These are phyloP conservation scores for Megaceryle alcyon DNA, from an alignment of 2,797 vertebrate genomes.

Conservation along the genomic window DNA sequence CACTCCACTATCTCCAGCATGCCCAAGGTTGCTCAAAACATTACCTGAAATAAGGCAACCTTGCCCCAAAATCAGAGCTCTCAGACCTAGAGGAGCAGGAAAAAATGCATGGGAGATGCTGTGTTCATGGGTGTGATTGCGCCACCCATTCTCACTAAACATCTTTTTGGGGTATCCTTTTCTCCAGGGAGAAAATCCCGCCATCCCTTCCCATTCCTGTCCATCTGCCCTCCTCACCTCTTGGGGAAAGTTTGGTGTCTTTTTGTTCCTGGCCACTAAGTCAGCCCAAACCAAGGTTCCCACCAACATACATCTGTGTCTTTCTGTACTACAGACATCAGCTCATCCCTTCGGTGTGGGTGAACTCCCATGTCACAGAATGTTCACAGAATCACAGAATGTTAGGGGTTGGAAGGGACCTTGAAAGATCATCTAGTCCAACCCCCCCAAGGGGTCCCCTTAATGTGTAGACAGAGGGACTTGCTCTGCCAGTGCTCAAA, in stretches of 20 bases:
- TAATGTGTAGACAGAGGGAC: background rate
- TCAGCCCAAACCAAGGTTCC: background rate
- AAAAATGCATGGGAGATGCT: background rate
- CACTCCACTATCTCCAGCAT: background rate
- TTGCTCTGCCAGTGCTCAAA: background rate
- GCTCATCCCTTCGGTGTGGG: accelerated
- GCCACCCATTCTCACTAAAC: accelerated
- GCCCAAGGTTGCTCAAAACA: background rate
- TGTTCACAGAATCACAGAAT: too few species aligned
- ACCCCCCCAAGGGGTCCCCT: too few species aligned
- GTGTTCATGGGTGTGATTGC: accelerated
- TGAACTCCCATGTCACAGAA: background rate
- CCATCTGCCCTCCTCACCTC: background rate
- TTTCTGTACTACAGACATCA: background rate
- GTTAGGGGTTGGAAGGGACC: too few species aligned
- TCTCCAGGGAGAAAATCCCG: background rate
- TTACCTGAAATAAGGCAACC: background rate
- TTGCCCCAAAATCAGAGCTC: background rate
- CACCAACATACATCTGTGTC: background rate
- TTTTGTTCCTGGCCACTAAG: background rate
- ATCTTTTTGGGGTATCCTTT: background rate
- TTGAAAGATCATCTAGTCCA: too few species aligned
- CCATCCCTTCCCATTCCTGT: background rate
- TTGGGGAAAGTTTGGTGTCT: background rate
- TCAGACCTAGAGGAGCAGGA: background rate